Percentiles rank a stretch among this genome's conserved stretches.
Evolutionary conservation across 2,113 vertebrate species (phyloP).

Genomic region (Varanus salvator): DNA sequence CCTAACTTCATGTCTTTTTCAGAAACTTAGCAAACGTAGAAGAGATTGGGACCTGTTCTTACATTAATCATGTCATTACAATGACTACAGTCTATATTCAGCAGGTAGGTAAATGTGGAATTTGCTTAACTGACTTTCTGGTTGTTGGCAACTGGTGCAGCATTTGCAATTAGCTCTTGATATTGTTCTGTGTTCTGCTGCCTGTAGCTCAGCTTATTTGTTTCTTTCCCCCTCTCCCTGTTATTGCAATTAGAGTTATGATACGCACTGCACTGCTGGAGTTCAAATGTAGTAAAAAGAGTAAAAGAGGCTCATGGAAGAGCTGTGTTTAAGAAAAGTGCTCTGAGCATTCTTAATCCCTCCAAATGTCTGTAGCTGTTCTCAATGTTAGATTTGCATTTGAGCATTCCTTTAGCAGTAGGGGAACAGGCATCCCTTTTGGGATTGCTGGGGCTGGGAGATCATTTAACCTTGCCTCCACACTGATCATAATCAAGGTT

Average conservation of each 20-base stretch:
- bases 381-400: not conserved
- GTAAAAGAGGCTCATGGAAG: not conserved
- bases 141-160: not conserved
- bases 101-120: constrained; percentile 82
- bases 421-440: no score
- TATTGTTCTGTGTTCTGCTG: not conserved
- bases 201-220: not conserved
- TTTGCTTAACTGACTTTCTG: constrained; percentile 1
- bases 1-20: constrained; percentile 44
- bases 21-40: constrained; percentile 98
- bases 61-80: constrained; percentile 97
- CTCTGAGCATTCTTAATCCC: not conserved
- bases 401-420: not conserved
- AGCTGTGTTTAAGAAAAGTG: no score
- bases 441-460: no score
- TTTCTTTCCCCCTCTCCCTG: no score
- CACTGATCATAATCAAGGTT: no score
- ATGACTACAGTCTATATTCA: constrained; percentile 98
- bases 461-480: no score
- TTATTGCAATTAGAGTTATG: not conserved
- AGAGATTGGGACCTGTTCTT: constrained; percentile 97
- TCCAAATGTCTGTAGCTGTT: not conserved
- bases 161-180: not conserved
- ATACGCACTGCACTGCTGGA: not conserved
- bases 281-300: not conserved